Evolutionary conservation across 1,140 invertebrate species (phyloP), one percentile per base, ranked within the genome.

Genomic region (Pogonomyrmex barbatus): DNA sequence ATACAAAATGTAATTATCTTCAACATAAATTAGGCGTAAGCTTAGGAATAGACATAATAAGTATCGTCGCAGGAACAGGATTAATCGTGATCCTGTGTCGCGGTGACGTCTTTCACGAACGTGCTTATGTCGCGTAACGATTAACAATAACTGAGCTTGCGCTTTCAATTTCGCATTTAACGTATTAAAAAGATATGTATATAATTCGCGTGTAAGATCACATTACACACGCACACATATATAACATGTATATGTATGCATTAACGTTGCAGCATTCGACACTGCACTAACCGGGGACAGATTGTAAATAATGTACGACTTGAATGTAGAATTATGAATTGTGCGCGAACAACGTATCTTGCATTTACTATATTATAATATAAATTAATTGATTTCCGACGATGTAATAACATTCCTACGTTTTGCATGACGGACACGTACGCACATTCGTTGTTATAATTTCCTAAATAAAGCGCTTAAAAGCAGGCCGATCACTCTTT

Each of bases 381-480:
- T 86, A 81, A 67, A 65, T 30, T 50, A 87, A 87, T 47, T 68
- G 65, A 77, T 52, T 79, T 62, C 71, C 60, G 65, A 62, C 63
- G 71, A 47, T 88, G 76, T 76, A 85, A 73, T 76, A 50, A 62
- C 24, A 54, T 89, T 76, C 78, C 85, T 84, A 88, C 54, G 71
- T 86, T 77, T 33, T 87, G 79, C 65, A 87, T 87, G 33, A 60
- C 79, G 84, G 24, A 39, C 14, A 79, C 71, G 67, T 67, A 82
- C 63, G 70, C 71, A 87, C 87, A 73, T 68, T 88, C 85, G 63
- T 91, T 90, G 70, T 86, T 90, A 89, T 89, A 87, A 90, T 92
- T 90, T 92, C 85, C 58, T 87, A 90, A 91, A 92, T 92, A 92
- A 92, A 92, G 45, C 85, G 87, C 86, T 92, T 90, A 86, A 87